phyloP scores from a whole-genome alignment of 2,113 vertebrate genomes.

The Poecile atricapillus region DNA sequence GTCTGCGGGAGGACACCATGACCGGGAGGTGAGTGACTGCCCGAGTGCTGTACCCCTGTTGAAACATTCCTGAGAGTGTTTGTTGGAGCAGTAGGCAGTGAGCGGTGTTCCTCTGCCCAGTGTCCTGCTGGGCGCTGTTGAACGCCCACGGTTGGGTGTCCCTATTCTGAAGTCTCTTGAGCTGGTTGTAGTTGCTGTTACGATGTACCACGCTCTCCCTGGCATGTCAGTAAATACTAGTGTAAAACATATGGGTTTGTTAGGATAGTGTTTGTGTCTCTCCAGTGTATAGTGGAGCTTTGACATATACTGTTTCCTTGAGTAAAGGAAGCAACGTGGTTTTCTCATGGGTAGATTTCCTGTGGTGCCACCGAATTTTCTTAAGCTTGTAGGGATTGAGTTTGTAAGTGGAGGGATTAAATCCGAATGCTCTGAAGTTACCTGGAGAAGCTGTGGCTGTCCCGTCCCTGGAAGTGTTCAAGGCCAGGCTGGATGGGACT shows the following conservation, averaged over 20 bases:
- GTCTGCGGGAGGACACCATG: conserved; percentile 76
- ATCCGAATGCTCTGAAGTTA: not conserved
- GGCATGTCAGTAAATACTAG: fast-evolving
- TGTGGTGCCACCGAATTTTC: fast-evolving
- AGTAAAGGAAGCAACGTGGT: fast-evolving
- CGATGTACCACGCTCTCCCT: fast-evolving
- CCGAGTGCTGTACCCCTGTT: fast-evolving
- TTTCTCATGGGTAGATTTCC: fast-evolving
- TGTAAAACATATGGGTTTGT: not conserved
- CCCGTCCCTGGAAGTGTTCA: not conserved
- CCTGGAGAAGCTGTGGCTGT: not conserved
- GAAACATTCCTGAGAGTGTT: fast-evolving
- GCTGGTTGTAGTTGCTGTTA: fast-evolving
- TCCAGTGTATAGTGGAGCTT: not conserved
- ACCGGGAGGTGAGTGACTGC: conserved; percentile 84
- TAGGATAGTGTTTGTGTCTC: not conserved
- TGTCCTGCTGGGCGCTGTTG: not conserved
- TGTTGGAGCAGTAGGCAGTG: fast-evolving
- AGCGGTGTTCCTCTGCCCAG: fast-evolving
- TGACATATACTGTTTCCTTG: fast-evolving
- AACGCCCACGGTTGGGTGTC: fast-evolving
- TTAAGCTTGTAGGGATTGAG: fast-evolving
- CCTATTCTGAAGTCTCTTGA: fast-evolving
- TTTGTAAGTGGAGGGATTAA: not conserved
- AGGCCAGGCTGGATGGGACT: not conserved